Evolutionary conservation across 2,888 invertebrate species (phyloP).

Genomic region (Folsomia manolachei): DNA sequence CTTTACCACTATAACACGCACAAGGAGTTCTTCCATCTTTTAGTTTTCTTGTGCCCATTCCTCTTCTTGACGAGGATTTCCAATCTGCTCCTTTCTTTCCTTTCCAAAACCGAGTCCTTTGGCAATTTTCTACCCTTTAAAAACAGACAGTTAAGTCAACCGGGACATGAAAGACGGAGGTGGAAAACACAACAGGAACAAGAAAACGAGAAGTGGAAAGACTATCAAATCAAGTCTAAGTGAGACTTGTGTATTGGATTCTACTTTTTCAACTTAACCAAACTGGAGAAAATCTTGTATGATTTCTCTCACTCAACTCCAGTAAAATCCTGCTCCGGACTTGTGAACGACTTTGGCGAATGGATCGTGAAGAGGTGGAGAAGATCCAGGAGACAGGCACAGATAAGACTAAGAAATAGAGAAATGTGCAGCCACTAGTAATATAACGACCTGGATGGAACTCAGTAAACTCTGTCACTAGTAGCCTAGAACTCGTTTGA

Average conservation of each 20-base stretch:
- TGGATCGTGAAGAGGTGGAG: background rate
- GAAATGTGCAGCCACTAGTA: background rate
- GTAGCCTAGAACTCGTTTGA: background rate
- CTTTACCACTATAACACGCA: too few relatives aligned
- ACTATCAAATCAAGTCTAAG: slow-evolving; percentile 20
- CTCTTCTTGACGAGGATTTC: slow-evolving; percentile 15
- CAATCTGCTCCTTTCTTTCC: slow-evolving; percentile 20
- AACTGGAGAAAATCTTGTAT: slow-evolving; percentile 9
- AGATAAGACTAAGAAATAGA: too few relatives aligned
- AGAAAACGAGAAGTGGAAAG: too few relatives aligned
- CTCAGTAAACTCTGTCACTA: background rate
- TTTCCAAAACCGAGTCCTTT: slow-evolving; percentile 17
- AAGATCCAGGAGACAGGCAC: too few relatives aligned
- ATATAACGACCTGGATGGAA: background rate
- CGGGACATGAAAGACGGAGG: slow-evolving; percentile 18
- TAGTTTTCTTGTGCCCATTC: background rate
- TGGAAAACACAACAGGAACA: slow-evolving; percentile 16
- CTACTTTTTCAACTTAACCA: slow-evolving; percentile 17
- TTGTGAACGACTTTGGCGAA: background rate
- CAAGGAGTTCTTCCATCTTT: too few relatives aligned
- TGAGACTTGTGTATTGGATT: slow-evolving; percentile 19
- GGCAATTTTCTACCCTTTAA: slow-evolving; percentile 20
- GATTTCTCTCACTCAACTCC: background rate
- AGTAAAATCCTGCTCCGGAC: background rate
- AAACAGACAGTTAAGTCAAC: slow-evolving; percentile 20